These are phyloP conservation scores for Pterocles orientalis DNA, from an alignment of 2,113 vertebrate genomes.

Conservation along the genomic window DNA sequence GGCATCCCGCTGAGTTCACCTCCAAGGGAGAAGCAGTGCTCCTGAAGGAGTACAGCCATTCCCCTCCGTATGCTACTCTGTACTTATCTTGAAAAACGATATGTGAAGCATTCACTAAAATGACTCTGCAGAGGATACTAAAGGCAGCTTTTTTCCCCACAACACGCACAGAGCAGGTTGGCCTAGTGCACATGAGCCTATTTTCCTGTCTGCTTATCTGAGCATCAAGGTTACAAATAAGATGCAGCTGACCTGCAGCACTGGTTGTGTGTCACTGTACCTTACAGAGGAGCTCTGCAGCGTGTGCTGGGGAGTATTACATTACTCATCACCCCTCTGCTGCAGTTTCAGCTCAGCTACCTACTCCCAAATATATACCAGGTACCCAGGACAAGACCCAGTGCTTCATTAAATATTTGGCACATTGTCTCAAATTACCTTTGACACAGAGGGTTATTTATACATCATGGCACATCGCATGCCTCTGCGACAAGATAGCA, in stretches of 20 bases:
- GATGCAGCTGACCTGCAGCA: neutral
- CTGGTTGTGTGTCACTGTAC: neutral
- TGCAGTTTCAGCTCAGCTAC: neutral
- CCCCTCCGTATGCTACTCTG: neutral
- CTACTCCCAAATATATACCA: neutral
- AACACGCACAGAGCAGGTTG: neutral
- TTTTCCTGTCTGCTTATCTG: neutral
- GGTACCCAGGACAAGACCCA: neutral
- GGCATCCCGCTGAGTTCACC: neutral
- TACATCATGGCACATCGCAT: neutral
- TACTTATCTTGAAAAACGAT: neutral
- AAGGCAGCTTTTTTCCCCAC: neutral
- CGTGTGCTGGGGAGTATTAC: neutral
- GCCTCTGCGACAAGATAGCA: neutral
- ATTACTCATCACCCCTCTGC: neutral
- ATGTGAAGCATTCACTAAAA: neutral
- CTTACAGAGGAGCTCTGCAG: neutral
- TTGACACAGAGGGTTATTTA: neutral
- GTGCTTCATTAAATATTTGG: neutral
- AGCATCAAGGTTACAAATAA: neutral
- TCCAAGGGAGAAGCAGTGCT: neutral
- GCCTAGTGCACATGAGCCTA: neutral
- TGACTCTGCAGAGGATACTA: neutral
- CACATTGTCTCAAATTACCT: neutral
- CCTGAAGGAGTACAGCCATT: accelerated